phyloP scores from a whole-genome alignment of 1,140 invertebrate species.

The Aphidius ervi region DNA sequence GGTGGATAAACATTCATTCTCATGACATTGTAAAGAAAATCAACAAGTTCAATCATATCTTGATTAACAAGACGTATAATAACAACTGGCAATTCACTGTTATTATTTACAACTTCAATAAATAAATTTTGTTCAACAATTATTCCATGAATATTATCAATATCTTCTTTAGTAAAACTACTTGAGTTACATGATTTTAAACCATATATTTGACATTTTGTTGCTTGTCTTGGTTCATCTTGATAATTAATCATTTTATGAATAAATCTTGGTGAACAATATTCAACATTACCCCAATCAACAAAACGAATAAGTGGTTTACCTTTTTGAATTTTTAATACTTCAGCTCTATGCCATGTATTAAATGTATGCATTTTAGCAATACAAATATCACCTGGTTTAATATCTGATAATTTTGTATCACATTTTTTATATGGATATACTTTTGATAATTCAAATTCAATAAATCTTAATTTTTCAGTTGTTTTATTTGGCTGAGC shows the following conservation, averaged over 20 bases:
- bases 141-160: constrained; percentile 42
- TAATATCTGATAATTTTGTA: too few species aligned
- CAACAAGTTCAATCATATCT: too few species aligned
- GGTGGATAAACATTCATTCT: too few species aligned
- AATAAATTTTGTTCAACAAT: constrained; percentile 32
- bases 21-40: too few species aligned
- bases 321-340: neutral
- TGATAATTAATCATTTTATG: constrained; percentile 58
- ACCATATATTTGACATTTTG: constrained; percentile 42
- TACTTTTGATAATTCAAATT: too few species aligned
- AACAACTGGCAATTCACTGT: too few species aligned
- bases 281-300: constrained; percentile 55
- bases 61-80: too few species aligned
- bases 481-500: too few species aligned
- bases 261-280: constrained; percentile 44
- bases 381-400: constrained; percentile 15
- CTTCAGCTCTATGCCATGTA: constrained; percentile 14
- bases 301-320: constrained; percentile 45
- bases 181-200: constrained; percentile 31
- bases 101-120: too few species aligned
- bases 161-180: constrained; percentile 19
- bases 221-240: constrained; percentile 56
- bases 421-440: too few species aligned
- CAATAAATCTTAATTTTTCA: too few species aligned
- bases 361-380: constrained; percentile 17